Base-by-base conservation (phyloP, 1,140 invertebrate genomes). In the Zaprionus davidi region DNA sequence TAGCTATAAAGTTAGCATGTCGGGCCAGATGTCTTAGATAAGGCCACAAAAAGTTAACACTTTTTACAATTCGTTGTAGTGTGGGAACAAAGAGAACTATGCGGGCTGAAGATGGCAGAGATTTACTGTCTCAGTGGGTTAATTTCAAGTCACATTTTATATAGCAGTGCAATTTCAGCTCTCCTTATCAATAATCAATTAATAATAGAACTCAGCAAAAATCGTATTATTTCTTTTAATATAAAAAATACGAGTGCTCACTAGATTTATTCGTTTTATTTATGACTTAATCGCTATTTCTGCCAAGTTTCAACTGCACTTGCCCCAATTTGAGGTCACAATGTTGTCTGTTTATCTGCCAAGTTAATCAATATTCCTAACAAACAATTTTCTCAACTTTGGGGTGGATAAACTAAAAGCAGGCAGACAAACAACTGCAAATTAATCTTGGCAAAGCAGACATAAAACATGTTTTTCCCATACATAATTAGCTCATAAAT, bases 401-500 rank as follows among this genome's bases (percentile, higher is more conserved):
- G 46, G 46, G 46, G 71, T 55, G 46, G 51, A 58, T 64, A 51
- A 71, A 71, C 74, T 63, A 72, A 75, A 67, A 76, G 41, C 17
- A 51, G 12, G 11, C 46, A 51, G 79, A 20, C 64, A 70, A 53
- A 74, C 34, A 41, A 56, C 66, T 13, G 28, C 59, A 71, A 41
- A 76, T 63, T 62, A 31, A 72, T 72, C 62, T 62, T 49, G 63
- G 72, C 51, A 58, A n/a, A 44, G 68, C 20, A 65, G 70, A 69
- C 60, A 84, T 84, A 85, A 85, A 84, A 78, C 82, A 84, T 85
- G 70, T 84, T 80, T 82, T 84, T 44, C 60, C 82, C 78, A 83
- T 78, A 81, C 74, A 84, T 84, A 84, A 84, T 84, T 84, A 83
- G 70, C 74, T 71, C 78, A 85, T 84, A 81, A 84, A 84, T 84